These are phyloP conservation scores for Itoplectis maculator DNA, from an alignment of 2,888 invertebrate species.

Conservation along the genomic window DNA sequence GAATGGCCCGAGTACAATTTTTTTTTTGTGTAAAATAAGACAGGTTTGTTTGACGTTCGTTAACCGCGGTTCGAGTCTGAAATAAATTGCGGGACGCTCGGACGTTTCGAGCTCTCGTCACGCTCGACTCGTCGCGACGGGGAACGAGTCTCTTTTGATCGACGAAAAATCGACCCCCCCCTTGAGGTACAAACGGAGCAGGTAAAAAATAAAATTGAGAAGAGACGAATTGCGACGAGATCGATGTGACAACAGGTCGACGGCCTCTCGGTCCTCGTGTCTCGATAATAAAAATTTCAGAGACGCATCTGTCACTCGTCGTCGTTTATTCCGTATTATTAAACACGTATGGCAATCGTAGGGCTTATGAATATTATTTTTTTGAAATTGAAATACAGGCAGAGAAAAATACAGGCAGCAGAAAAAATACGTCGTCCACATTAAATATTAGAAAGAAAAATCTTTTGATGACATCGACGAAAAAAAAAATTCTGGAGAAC, in stretches of 20 bases:
- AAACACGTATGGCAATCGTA: constrained; percentile 56
- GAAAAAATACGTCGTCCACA: background rate
- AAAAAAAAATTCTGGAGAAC: background rate
- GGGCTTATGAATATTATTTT: background rate
- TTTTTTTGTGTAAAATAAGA: background rate
- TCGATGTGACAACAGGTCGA: constrained; percentile 70
- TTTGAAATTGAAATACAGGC: too few species aligned
- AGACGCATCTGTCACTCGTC: constrained; percentile 65
- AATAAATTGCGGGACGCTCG: constrained; percentile 6
- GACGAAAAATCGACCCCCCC: constrained; percentile 69
- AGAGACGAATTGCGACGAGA: constrained; percentile 63
- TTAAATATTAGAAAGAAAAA: background rate
- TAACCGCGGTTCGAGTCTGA: background rate
- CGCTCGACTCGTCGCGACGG: constrained; percentile 50
- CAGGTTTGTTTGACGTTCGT: background rate
- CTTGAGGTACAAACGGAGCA: constrained; percentile 53
- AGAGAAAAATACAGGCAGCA: background rate
- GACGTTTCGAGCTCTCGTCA: constrained; percentile 14
- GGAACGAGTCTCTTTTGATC: constrained; percentile 74
- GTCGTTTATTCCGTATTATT: constrained; percentile 73
- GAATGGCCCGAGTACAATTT: too few species aligned
- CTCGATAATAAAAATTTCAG: constrained; percentile 39
- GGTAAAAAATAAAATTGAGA: background rate
- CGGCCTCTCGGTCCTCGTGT: constrained; percentile 3
- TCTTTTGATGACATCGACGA: background rate